These are phyloP conservation scores for Rousettus madagascariensis DNA, from an alignment of 2,797 vertebrate genomes.

Conservation along the genomic window DNA sequence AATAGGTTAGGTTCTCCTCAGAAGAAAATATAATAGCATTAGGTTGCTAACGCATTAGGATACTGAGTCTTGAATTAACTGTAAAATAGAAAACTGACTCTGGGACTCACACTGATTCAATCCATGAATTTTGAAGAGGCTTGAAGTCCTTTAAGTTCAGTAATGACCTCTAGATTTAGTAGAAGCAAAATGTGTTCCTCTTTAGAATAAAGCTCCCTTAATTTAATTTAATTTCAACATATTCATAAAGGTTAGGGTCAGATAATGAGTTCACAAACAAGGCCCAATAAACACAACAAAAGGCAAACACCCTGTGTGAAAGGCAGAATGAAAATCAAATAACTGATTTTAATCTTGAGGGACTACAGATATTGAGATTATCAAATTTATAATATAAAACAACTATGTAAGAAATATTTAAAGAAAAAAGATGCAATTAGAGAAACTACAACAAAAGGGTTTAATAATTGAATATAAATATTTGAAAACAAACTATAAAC, in stretches of 20 bases:
- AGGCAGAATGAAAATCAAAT: background rate
- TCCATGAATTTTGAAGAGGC: background rate
- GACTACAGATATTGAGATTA: background rate
- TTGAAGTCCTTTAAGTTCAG: background rate
- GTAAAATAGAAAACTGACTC: background rate
- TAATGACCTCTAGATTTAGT: background rate
- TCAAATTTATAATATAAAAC: background rate
- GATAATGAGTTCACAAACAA: background rate
- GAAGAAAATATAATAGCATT: background rate
- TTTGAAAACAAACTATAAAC: background rate
- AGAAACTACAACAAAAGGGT: background rate
- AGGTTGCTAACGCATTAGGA: background rate
- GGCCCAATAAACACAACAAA: background rate
- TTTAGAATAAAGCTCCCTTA: background rate
- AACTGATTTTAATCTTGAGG: background rate
- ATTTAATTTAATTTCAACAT: background rate
- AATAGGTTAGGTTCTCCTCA: background rate
- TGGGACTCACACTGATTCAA: no score
- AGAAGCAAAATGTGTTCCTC: background rate
- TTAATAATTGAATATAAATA: background rate
- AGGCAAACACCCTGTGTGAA: background rate
- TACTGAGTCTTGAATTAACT: background rate
- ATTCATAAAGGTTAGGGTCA: background rate
- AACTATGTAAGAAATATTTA: background rate
- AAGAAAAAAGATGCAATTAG: background rate